Conservation (phyloP, 2,888 invertebrate species). For the Ennomos quercinarius region DNA sequence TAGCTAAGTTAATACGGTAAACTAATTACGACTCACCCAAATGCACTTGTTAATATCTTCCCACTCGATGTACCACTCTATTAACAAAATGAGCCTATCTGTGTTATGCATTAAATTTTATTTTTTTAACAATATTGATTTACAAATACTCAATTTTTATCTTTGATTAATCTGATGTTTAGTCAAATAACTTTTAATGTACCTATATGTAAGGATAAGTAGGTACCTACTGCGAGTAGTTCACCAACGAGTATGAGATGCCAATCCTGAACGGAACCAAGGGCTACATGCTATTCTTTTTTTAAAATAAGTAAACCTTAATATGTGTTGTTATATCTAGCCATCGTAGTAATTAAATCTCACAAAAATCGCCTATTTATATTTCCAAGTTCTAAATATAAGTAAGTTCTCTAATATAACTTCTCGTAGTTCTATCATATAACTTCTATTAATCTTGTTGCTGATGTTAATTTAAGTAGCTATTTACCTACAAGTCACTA, state of each 20-base stretch:
- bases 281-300: background rate
- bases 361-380: too few species aligned
- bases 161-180: background rate
- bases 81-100: slow-evolving; percentile 59
- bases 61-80: slow-evolving; percentile 78
- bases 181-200: background rate
- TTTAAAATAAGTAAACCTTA: background rate
- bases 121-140: slow-evolving; percentile 1
- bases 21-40: slow-evolving; percentile 62
- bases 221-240: background rate
- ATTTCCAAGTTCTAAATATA: too few species aligned
- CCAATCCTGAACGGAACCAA: background rate
- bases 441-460: too few species aligned
- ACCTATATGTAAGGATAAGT: background rate
- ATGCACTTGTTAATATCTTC: slow-evolving; percentile 69
- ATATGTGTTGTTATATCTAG: too few species aligned
- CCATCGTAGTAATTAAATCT: too few species aligned
- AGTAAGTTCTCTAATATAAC: too few species aligned
- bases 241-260: background rate
- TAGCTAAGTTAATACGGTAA: slow-evolving; percentile 12
- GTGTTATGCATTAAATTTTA: slow-evolving; percentile 46
- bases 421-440: too few species aligned
- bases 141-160: background rate
- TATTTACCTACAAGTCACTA: too few species aligned
- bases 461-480: too few species aligned